These are phyloP conservation scores for Luperina testacea DNA, from an alignment of 2,888 invertebrate genomes.

Conservation along the genomic window DNA sequence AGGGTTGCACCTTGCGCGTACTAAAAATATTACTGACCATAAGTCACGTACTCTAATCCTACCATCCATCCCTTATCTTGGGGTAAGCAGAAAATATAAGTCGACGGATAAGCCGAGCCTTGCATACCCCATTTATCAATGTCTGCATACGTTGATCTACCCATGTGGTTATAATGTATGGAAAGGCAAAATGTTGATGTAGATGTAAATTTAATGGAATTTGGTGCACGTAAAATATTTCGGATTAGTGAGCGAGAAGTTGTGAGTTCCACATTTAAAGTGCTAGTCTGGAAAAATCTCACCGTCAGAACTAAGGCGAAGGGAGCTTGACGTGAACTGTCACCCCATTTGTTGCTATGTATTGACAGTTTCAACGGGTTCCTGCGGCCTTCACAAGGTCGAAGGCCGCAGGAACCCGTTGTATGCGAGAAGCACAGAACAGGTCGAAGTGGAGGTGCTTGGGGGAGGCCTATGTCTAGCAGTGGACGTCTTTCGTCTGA, in stretches of 20 bases:
- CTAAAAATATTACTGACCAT: conserved; percentile 45
- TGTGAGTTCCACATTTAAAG: neutral
- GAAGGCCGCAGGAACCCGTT: too few relatives aligned
- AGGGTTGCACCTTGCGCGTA: conserved; percentile 23
- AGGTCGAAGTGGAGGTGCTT: too few relatives aligned
- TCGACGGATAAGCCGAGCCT: conserved; percentile 40
- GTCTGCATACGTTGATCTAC: conserved; percentile 45
- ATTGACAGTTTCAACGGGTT: too few relatives aligned
- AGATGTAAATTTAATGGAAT: conserved; percentile 5
- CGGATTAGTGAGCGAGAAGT: neutral
- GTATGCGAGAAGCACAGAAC: too few relatives aligned
- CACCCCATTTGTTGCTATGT: too few relatives aligned
- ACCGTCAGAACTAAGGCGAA: neutral
- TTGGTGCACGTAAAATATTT: conserved; percentile 1
- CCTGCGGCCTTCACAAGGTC: too few relatives aligned
- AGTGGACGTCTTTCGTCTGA: too few relatives aligned
- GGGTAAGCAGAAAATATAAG: conserved; percentile 54
- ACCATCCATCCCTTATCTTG: conserved; percentile 50
- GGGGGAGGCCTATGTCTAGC: too few relatives aligned
- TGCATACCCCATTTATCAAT: conserved; percentile 63
- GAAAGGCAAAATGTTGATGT: neutral
- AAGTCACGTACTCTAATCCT: conserved; percentile 49
- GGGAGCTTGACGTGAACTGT: too few relatives aligned
- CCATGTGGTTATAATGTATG: conserved; percentile 29
- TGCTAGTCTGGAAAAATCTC: neutral